Conservation (phyloP, 2,888 invertebrate genomes). For the Apamea crenata region DNA sequence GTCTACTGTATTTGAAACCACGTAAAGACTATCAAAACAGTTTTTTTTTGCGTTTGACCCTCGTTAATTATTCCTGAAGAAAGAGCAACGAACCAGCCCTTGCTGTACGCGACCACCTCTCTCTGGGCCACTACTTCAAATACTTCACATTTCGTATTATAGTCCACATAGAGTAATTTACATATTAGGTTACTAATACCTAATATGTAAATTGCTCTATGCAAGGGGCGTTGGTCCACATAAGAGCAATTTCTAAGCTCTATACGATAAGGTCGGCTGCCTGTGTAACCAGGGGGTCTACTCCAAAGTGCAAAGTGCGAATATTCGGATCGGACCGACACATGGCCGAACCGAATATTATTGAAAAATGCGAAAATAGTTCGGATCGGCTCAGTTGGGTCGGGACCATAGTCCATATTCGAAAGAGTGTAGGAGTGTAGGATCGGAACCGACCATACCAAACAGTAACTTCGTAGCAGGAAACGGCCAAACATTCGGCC, state of each 20-base stretch:
- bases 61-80: background rate
- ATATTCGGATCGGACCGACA: too few relatives aligned
- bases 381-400: too few relatives aligned
- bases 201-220: slow-evolving; percentile 22
- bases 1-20: background rate
- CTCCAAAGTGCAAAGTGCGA: too few relatives aligned
- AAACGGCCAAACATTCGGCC: too few relatives aligned
- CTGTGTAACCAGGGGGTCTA: background rate
- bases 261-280: background rate
- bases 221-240: background rate
- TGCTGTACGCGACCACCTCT: background rate
- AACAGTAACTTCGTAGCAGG: too few relatives aligned
- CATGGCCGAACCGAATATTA: too few relatives aligned
- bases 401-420: too few relatives aligned
- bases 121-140: background rate
- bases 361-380: too few relatives aligned
- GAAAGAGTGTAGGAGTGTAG: too few relatives aligned
- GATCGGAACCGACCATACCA: too few relatives aligned
- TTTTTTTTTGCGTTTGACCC: background rate
- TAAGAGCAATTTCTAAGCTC: background rate
- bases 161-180: background rate
- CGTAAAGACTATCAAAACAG: too few relatives aligned
- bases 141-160: slow-evolving; percentile 10
- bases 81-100: background rate
- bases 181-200: background rate